These are phyloP conservation scores for Tetragnatha versicolor DNA, from an alignment of 1,140 invertebrate species.

Conservation along the genomic window DNA sequence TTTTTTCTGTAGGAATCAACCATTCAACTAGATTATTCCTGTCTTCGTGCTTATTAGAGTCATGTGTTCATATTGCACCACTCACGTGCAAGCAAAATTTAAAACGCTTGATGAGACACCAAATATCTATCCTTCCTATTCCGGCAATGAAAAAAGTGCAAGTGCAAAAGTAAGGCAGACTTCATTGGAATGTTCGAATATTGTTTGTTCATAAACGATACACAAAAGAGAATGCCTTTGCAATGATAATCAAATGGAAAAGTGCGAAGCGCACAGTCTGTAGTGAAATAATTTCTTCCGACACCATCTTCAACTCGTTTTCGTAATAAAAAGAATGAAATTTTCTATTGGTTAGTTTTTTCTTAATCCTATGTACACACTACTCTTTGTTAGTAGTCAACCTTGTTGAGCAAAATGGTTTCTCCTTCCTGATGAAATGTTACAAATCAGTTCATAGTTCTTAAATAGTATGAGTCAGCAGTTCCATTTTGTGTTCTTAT, in stretches of 20 bases:
- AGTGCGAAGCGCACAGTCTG: background rate
- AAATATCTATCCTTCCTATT: background rate
- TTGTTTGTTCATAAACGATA: background rate
- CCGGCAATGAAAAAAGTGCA: too few species aligned
- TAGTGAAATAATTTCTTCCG: background rate
- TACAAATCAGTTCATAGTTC: too few species aligned
- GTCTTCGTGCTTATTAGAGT: background rate
- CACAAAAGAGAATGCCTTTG: background rate
- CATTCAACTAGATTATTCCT: background rate
- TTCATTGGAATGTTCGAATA: too few species aligned
- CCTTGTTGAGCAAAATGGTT: conserved; percentile 7
- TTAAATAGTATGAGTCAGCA: too few species aligned
- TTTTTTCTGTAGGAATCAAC: background rate
- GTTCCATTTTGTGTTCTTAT: too few species aligned
- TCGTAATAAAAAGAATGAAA: too few species aligned
- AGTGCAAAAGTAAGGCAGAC: too few species aligned
- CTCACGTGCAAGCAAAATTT: background rate
- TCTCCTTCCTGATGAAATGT: background rate
- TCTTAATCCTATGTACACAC: conserved; percentile 18
- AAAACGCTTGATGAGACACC: background rate
- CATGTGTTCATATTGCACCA: conserved; percentile 16
- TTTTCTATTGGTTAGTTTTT: too few species aligned
- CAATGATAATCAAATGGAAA: background rate
- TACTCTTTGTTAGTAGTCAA: background rate
- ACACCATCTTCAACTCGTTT: background rate